Evolutionary conservation across 2,113 vertebrate species (phyloP), one percentile per base, ranked within the genome.

Genomic region (Microcebus murinus): DNA sequence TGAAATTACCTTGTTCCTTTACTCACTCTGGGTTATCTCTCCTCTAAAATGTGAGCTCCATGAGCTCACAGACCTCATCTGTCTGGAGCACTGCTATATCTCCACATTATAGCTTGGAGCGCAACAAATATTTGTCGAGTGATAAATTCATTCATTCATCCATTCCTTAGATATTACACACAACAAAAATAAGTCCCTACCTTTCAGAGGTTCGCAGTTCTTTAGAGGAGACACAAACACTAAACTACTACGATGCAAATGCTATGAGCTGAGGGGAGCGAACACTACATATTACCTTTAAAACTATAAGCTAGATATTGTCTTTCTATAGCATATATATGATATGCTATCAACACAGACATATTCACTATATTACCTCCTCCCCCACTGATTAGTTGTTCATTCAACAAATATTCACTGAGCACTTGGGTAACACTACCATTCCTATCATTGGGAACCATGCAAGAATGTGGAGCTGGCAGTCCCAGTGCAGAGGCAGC

Each of bases 1-100:
- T 90, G 73, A 89, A 91, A 93, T 90, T 74, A 90, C 45, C 83
- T 90, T 95, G 52, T 67, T 74, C 39, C 39, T 65, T 70, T 79
- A 45, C 25, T 95, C 68, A 9, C 31, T 57, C 57, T 50, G 34
- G 36, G 42, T 55, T 82, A 48, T 92, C 52, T 95, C 61, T 17
- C 73, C 82, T 90, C 34, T 70, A 55, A 87, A 86, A 95, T n/a
- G 65, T 74, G 73, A 92, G 48, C 45, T 89, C 73, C 25, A 5
- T 81, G 91, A 71, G 23, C 71, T 96, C 57, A 70, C 34, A 93
- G 70, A 76, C 4, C 25, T 36, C 12, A 0, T 93, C 39, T 82
- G 50, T 42, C 91, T 85, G 50, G 39, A 83, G 71, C 67, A 23
- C 31, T 67, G 36, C 21, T 57, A 0, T 21, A 68, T 48, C 70